Conservation (phyloP, 2,797 vertebrate species). For the Silurus aristotelis region DNA sequence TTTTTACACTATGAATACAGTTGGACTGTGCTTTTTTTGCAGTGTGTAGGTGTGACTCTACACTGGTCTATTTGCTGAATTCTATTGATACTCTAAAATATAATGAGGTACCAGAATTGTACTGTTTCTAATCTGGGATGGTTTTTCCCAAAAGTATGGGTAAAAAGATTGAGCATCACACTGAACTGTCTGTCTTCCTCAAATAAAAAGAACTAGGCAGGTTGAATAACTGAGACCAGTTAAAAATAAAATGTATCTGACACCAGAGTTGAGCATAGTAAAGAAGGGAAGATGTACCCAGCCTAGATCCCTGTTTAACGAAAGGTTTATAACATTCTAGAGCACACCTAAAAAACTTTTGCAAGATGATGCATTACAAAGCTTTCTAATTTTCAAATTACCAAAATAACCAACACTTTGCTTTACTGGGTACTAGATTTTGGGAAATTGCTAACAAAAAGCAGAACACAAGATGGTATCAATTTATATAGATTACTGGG, state of each 20-base stretch:
- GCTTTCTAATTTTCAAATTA: background rate
- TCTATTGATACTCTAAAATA: background rate
- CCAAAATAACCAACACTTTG: background rate
- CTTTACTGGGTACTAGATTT: background rate
- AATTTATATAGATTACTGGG: background rate
- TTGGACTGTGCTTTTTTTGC: conserved; percentile 19
- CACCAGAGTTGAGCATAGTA: background rate
- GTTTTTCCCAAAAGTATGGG: background rate
- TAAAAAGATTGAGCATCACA: background rate
- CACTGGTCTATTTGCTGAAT: background rate
- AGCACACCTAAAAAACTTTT: background rate
- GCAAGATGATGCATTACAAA: background rate
- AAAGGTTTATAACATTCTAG: background rate
- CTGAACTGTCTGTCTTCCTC: background rate
- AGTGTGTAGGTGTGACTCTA: conserved; percentile 6
- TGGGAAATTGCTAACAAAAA: background rate
- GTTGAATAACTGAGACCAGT: background rate
- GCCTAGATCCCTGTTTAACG: background rate
- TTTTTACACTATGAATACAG: background rate
- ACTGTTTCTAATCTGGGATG: background rate
- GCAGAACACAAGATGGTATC: background rate
- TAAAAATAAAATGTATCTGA: background rate
- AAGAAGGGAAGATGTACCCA: too few species aligned
- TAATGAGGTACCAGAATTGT: background rate
- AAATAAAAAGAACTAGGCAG: background rate